phyloP scores from a whole-genome alignment of 2,888 invertebrate genomes.

The Orgyia antiqua region DNA sequence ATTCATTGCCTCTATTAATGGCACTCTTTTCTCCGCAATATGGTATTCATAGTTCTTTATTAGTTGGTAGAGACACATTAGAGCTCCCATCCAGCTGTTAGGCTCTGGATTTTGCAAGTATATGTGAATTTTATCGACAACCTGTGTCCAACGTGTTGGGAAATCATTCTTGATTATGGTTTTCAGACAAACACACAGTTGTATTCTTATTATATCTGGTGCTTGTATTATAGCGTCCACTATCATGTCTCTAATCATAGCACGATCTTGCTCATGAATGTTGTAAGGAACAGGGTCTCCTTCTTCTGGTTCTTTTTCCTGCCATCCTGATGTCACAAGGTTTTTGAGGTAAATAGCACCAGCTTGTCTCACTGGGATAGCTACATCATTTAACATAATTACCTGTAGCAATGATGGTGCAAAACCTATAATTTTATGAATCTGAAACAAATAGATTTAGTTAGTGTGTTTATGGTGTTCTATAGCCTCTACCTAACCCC shows the following conservation, averaged over 20 bases:
- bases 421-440: conserved; percentile 92
- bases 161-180: conserved; percentile 97
- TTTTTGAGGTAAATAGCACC: conserved; percentile 98
- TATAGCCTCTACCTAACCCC: too few species aligned
- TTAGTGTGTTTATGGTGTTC: too few species aligned
- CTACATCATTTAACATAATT: conserved; percentile 92
- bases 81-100: conserved; percentile 92
- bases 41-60: conserved; percentile 97
- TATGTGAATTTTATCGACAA: conserved; percentile 96
- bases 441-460: conserved; percentile 56
- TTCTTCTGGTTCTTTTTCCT: conserved; percentile 86
- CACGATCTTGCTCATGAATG: conserved; percentile 97
- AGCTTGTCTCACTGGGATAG: conserved; percentile 96
- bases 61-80: conserved; percentile 93
- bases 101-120: conserved; percentile 95
- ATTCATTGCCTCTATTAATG: conserved; percentile 97
- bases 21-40: conserved; percentile 90
- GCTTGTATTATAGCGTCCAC: conserved; percentile 97
- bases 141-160: conserved; percentile 95
- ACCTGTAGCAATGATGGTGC: conserved; percentile 95
- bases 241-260: conserved; percentile 93
- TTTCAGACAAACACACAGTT: conserved; percentile 94
- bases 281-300: conserved; percentile 88
- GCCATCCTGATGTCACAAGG: conserved; percentile 92
- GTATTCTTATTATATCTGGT: conserved; percentile 93